These are phyloP conservation scores for Odocoileus virginianus DNA, from an alignment of 2,113 vertebrate genomes.

Conservation along the genomic window DNA sequence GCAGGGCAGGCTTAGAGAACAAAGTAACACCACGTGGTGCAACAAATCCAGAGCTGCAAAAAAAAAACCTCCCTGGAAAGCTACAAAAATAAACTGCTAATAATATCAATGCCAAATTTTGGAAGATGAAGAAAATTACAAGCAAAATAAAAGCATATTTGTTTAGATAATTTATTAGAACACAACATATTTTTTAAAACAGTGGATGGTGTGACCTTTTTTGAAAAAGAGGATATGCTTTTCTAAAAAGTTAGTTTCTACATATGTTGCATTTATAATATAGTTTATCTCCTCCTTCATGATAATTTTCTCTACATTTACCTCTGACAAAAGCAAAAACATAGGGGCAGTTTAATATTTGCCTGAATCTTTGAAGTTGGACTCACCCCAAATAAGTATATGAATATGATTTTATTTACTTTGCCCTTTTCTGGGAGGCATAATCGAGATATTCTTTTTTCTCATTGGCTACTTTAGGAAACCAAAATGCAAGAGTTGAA, in stretches of 20 bases:
- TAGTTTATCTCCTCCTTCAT: neutral
- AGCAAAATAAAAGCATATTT: neutral
- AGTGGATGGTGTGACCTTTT: neutral
- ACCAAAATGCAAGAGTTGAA: neutral
- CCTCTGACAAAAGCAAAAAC: neutral
- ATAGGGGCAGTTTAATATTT: neutral
- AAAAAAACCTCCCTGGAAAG: neutral
- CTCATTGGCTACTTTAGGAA: neutral
- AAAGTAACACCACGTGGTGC: neutral
- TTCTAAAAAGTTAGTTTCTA: neutral
- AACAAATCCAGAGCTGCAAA: neutral
- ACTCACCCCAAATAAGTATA: neutral
- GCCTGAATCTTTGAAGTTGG: neutral
- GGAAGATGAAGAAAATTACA: neutral
- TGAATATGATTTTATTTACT: neutral
- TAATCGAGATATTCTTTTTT: neutral
- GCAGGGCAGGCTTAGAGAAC: neutral
- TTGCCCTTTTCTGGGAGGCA: neutral
- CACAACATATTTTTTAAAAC: neutral
- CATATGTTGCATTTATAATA: neutral
- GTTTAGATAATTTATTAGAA: neutral
- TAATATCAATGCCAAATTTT: neutral
- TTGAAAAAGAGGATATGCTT: neutral
- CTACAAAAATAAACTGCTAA: neutral
- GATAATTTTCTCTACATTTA: neutral